Evolutionary conservation across 2,113 vertebrate species (phyloP).

Genomic region (Cyrtonyx montezumae): DNA sequence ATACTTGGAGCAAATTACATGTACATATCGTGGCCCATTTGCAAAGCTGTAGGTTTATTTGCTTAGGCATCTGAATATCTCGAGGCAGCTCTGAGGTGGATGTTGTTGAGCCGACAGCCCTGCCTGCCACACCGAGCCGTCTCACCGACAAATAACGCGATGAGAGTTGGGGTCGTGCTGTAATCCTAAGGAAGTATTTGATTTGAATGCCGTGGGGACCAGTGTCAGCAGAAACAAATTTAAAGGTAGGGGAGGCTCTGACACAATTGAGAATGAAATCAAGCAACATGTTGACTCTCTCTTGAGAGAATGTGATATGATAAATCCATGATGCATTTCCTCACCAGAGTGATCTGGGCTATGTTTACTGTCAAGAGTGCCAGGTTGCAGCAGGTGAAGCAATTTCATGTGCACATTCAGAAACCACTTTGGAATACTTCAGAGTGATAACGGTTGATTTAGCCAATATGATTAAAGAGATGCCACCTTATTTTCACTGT

Average conservation of each 20-base stretch:
- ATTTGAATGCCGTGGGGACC: neutral
- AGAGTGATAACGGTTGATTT: neutral
- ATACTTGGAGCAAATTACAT: neutral
- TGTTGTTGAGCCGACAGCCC: neutral
- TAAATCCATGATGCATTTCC: neutral
- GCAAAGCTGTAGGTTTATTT: neutral
- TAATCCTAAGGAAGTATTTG: neutral
- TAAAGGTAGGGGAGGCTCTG: neutral
- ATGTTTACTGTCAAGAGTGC: neutral
- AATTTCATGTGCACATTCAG: neutral
- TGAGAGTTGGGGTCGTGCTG: fast-evolving
- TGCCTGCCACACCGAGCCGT: neutral
- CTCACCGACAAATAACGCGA: neutral
- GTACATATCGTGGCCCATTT: neutral
- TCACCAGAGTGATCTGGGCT: neutral
- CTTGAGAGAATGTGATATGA: neutral
- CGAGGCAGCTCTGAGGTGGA: neutral
- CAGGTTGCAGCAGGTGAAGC: conserved; percentile 4
- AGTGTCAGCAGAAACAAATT: neutral
- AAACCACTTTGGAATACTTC: neutral
- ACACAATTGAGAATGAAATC: neutral
- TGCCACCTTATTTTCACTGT: conserved; percentile 11
- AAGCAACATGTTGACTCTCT: conserved; percentile 7
- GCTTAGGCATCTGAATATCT: neutral
- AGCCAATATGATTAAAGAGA: neutral